These are phyloP conservation scores for Nasonia longicornis DNA, from an alignment of 1,140 invertebrate genomes.

Conservation along the genomic window DNA sequence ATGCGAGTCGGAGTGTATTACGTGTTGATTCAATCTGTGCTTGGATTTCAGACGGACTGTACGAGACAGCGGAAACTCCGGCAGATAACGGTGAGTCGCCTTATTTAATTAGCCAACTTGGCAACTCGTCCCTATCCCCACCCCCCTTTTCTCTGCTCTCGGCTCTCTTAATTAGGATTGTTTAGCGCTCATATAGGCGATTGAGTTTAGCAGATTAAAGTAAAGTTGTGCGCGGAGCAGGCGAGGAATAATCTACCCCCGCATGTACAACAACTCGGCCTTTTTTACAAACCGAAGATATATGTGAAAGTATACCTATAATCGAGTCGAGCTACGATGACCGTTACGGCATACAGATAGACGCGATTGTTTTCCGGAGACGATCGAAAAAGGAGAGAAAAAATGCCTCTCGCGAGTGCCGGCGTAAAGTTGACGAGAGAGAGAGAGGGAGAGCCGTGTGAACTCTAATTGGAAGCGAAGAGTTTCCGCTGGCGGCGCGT, in stretches of 20 bases:
- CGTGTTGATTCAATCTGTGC: constrained; percentile 40
- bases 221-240: constrained; percentile 47
- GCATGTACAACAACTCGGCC: not conserved
- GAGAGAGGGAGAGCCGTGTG: not conserved
- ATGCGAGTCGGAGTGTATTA: not conserved
- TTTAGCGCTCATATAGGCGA: constrained; percentile 58
- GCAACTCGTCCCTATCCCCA: constrained; percentile 15
- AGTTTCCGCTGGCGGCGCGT: not conserved
- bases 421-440: not conserved
- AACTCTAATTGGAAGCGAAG: constrained; percentile 24
- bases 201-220: constrained; percentile 57
- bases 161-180: constrained; percentile 54
- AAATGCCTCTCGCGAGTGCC: too few relatives aligned
- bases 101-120: constrained; percentile 50
- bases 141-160: constrained; percentile 9
- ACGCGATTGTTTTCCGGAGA: too few relatives aligned
- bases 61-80: constrained; percentile 54
- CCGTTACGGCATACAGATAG: too few relatives aligned
- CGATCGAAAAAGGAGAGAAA: too few relatives aligned
- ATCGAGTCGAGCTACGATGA: too few relatives aligned
- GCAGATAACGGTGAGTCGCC: constrained; percentile 57
- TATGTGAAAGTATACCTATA: too few relatives aligned
- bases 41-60: constrained; percentile 60
- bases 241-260: not conserved
- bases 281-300: too few relatives aligned